A percentile compares a stretch with the other conserved stretches of the same genome.
Conservation (phyloP, 2,888 invertebrate species). For the Ferrisia virgata region DNA sequence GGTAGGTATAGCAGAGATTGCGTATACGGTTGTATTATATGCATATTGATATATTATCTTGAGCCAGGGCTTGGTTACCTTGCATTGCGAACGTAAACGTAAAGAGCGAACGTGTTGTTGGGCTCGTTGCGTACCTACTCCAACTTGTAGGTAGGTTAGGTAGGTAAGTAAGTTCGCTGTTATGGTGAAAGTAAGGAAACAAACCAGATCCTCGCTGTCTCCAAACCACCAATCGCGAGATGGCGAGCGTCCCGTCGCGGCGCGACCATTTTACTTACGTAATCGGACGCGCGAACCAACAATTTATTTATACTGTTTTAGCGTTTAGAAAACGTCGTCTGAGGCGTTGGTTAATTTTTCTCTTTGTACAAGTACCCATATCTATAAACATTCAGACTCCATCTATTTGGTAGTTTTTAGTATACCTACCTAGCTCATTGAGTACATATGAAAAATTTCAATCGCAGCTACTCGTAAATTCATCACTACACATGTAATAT, state of each 20-base stretch:
- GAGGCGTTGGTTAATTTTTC: background rate
- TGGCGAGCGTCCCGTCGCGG: background rate
- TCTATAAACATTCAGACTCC: no score
- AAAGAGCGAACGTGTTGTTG: background rate
- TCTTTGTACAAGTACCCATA: no score
- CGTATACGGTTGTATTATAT: background rate
- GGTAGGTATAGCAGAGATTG: no score
- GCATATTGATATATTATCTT: background rate
- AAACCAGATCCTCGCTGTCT: slow-evolving; percentile 45
- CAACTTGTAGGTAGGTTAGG: no score
- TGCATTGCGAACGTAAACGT: slow-evolving; percentile 27
- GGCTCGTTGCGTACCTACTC: slow-evolving; percentile 5
- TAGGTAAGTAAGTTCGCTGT: no score
- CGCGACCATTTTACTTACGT: slow-evolving; percentile 9
- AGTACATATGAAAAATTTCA: no score
- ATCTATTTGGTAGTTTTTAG: no score
- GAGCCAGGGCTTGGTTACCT: slow-evolving; percentile 14
- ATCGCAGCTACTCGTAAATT: no score
- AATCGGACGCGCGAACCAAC: background rate
- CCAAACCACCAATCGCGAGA: slow-evolving; percentile 31
- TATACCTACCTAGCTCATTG: no score
- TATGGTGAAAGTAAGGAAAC: slow-evolving; percentile 44
- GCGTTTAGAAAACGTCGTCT: background rate
- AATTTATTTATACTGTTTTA: no score
- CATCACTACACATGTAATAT: no score